Conservation (phyloP, 1,140 invertebrate genomes). For the Aplysia californica region DNA sequence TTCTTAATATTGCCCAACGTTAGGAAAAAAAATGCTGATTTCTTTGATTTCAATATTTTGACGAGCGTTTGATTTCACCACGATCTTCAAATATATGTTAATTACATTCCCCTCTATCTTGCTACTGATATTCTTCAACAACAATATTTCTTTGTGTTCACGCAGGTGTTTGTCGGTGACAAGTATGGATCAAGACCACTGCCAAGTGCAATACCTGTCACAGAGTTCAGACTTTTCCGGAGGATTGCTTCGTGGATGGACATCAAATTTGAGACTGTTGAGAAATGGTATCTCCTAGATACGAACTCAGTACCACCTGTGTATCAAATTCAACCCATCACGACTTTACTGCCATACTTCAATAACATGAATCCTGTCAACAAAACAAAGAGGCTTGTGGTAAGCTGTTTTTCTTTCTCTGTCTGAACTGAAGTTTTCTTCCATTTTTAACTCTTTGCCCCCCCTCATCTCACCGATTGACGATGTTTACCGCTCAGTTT, state of each 20-base stretch:
- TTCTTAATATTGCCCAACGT: background rate
- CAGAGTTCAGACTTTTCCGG: slow-evolving; percentile 44
- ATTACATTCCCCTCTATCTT: too few species aligned
- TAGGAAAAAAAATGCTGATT: too few species aligned
- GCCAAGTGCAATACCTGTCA: slow-evolving; percentile 40
- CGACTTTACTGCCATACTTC: slow-evolving; percentile 37
- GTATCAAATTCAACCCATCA: slow-evolving; percentile 80
- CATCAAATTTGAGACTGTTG: slow-evolving; percentile 82
- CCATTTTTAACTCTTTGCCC: too few species aligned
- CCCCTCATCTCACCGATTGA: too few species aligned
- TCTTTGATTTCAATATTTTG: too few species aligned
- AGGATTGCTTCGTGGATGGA: slow-evolving; percentile 40
- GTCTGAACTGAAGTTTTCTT: background rate
- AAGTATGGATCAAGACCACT: slow-evolving; percentile 51
- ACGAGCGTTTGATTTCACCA: too few species aligned
- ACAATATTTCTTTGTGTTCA: too few species aligned
- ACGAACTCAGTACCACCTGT: slow-evolving; percentile 89
- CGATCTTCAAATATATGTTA: too few species aligned
- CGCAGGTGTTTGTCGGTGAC: slow-evolving; percentile 53
- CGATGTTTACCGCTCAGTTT: too few species aligned
- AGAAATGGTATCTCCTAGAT: slow-evolving; percentile 97
- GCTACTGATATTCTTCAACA: too few species aligned
- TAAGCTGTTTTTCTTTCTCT: background rate
- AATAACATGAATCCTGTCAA: slow-evolving; percentile 35
- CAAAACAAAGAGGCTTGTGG: slow-evolving; percentile 24